phyloP scores from a whole-genome alignment of 2,888 invertebrate genomes.

The Amphipoea oculea region DNA sequence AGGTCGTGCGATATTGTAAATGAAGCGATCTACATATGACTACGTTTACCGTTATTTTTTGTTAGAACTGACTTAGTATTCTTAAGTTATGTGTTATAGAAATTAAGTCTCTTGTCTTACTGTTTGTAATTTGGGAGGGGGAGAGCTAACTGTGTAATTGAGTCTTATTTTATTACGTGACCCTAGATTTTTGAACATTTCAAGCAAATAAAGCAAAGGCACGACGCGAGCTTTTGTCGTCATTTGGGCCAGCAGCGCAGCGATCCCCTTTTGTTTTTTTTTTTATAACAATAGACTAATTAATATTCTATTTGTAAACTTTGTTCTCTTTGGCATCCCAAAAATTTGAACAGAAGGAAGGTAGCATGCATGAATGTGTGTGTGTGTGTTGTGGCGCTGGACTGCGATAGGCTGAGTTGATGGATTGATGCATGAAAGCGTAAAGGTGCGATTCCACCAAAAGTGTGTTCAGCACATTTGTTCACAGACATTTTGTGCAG shows the following conservation, averaged over 20 bases:
- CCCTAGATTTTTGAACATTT: background rate
- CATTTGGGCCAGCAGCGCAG: conserved; percentile 9
- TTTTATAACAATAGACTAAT: conserved; percentile 28
- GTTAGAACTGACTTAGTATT: conserved; percentile 8
- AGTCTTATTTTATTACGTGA: background rate
- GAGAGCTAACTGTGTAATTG: too few species aligned
- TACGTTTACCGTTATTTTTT: conserved; percentile 45
- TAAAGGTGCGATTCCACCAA: background rate
- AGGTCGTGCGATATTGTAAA: conserved; percentile 58
- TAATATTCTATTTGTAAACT: background rate
- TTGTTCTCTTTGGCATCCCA: background rate
- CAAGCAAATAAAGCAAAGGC: background rate
- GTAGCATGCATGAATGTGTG: background rate
- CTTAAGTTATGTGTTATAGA: background rate
- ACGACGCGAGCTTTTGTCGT: conserved; percentile 28
- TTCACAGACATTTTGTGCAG: background rate
- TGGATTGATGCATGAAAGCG: background rate
- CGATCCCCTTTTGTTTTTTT: conserved; percentile 34
- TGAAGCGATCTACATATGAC: conserved; percentile 50
- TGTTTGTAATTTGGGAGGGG: background rate
- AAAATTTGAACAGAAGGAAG: background rate
- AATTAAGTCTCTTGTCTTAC: background rate
- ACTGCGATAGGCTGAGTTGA: background rate
- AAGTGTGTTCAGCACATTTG: background rate
- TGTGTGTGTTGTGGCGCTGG: background rate